These are phyloP conservation scores for Gymnorhina tibicen DNA, from an alignment of 2,113 vertebrate species.

Conservation along the genomic window DNA sequence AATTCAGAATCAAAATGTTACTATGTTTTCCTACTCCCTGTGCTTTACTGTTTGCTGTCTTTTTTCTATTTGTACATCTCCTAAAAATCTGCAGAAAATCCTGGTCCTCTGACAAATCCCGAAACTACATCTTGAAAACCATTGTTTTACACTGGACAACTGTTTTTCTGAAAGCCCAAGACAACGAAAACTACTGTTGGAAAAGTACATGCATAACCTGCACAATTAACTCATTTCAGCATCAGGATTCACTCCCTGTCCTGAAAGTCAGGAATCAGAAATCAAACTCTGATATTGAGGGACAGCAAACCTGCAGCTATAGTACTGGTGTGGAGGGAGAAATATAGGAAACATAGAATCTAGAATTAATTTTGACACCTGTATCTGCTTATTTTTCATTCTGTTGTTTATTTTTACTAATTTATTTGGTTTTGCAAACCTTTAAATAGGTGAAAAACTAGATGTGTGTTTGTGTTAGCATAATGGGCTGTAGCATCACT, in stretches of 20 bases:
- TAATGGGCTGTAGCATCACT: not conserved
- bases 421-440: not conserved
- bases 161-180: not conserved
- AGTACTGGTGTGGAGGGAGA: not conserved
- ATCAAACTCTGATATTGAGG: not conserved
- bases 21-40: not conserved
- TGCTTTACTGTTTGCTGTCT: not conserved
- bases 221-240: not conserved
- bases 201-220: not conserved
- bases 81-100: not conserved
- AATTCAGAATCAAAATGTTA: not conserved
- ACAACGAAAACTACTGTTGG: rapidly evolving
- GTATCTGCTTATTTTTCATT: not conserved
- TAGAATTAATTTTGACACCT: not conserved
- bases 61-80: not conserved
- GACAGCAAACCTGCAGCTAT: not conserved
- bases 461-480: not conserved
- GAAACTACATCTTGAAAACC: not conserved
- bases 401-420: not conserved
- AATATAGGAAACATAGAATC: not conserved
- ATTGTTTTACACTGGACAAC: not conserved
- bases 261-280: not conserved
- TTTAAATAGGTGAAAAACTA: not conserved
- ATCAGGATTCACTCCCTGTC: not conserved
- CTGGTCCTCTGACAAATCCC: not conserved